phyloP scores from a whole-genome alignment of 2,797 vertebrate species.

The Chromis chromis region DNA sequence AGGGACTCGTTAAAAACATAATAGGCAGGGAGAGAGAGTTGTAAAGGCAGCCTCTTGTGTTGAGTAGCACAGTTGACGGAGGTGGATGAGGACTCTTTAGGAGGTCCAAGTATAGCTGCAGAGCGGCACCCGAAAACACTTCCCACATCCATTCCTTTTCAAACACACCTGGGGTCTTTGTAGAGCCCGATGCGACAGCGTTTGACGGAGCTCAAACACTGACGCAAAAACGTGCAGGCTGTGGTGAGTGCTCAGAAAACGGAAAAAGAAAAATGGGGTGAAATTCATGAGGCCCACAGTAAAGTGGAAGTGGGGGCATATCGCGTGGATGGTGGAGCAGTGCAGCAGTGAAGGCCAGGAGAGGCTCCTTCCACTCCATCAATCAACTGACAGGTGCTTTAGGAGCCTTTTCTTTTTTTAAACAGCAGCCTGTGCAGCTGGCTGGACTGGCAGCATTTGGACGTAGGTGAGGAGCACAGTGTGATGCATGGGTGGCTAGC shows the following conservation, averaged over 20 bases:
- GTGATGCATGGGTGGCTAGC: conserved; percentile 43
- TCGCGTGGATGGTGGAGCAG: conserved; percentile 36
- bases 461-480: conserved; percentile 43
- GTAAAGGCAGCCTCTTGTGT: conserved; percentile 72
- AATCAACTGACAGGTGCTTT: conserved; percentile 75
- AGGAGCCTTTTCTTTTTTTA: conserved; percentile 40
- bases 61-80: conserved; percentile 64
- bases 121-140: conserved; percentile 37
- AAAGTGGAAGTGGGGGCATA: conserved; percentile 9
- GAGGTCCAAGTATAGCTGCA: conserved; percentile 70
- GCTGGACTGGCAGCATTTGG: conserved; percentile 64
- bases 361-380: conserved; percentile 72
- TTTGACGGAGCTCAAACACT: conserved; percentile 24
- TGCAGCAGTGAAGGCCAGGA: conserved; percentile 47
- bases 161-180: conserved; percentile 79
- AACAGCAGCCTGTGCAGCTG: conserved; percentile 53
- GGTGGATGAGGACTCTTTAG: conserved; percentile 70
- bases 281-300: conserved; percentile 53
- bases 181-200: conserved; percentile 28
- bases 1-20: conserved; percentile 80
- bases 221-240: not conserved
- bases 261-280: not conserved
- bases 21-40: conserved; percentile 66
- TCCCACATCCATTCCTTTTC: conserved; percentile 51
- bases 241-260: conserved; percentile 27